Percentiles rank a stretch among this genome's conserved stretches.
Evolutionary conservation across 1,140 invertebrate genomes (phyloP).

Genomic region (Zaprionus africanus): DNA sequence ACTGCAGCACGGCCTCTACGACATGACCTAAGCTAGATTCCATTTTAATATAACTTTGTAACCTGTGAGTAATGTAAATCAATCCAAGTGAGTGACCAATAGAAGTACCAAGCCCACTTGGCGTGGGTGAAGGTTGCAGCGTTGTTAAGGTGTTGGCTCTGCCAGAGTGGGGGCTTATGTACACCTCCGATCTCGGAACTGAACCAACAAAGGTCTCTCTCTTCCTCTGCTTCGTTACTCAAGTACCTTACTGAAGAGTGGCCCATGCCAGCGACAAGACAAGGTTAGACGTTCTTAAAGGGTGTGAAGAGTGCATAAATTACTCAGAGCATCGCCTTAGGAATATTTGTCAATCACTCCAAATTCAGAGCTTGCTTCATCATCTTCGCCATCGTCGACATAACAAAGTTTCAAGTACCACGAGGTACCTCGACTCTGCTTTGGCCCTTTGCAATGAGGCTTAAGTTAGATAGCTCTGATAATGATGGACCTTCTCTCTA

Average conservation of each 20-base stretch:
- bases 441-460: conserved; percentile 1
- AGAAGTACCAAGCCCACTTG: not conserved
- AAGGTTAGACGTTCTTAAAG: conserved; percentile 21
- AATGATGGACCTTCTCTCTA: no score
- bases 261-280: not conserved
- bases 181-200: no score
- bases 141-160: no score
- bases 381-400: conserved; percentile 12
- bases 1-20: conserved; percentile 34
- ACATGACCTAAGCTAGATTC: not conserved
- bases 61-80: not conserved
- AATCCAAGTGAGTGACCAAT: not conserved
- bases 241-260: not conserved
- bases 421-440: conserved; percentile 26
- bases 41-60: not conserved
- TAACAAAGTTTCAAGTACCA: conserved; percentile 26
- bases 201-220: not conserved
- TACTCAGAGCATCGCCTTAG: conserved; percentile 33
- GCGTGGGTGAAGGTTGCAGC: not conserved
- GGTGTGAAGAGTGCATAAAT: conserved; percentile 36
- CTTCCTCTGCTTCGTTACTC: not conserved
- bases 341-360: conserved; percentile 50
- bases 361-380: conserved; percentile 38
- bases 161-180: no score
- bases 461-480: no score